A percentile compares a stretch with the other conserved stretches of the same genome.
phyloP scores from a whole-genome alignment of 2,113 vertebrate genomes.

The Bubalus kerabau region DNA sequence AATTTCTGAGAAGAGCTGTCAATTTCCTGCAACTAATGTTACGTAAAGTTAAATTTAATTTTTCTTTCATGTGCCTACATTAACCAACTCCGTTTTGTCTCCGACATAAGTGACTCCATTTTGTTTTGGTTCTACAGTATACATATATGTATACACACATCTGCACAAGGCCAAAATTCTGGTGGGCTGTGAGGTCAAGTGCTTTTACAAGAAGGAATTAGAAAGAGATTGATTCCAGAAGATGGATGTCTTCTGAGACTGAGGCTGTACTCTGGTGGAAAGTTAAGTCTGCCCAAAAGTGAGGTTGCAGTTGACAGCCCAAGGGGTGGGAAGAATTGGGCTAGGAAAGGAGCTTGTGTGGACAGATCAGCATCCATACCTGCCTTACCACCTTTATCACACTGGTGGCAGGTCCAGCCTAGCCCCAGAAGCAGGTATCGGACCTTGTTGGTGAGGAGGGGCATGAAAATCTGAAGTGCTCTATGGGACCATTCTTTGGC shows the following conservation, averaged over 20 bases:
- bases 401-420: background rate
- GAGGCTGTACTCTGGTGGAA: background rate
- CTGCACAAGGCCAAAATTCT: background rate
- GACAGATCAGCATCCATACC: background rate
- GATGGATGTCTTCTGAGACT: background rate
- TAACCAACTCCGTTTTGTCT: background rate
- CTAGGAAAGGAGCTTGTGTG: fast-evolving
- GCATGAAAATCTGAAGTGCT: background rate
- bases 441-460: background rate
- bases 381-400: background rate
- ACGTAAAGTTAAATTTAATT: background rate
- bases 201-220: background rate
- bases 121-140: background rate
- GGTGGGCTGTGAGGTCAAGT: background rate
- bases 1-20: background rate
- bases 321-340: background rate
- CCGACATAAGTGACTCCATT: background rate
- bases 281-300: background rate
- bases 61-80: background rate
- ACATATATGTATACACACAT: background rate
- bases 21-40: background rate
- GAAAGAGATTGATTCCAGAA: background rate
- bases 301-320: background rate
- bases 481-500: background rate
- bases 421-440: background rate